Evolutionary conservation across 2,888 invertebrate genomes (phyloP).

Genomic region (Mesorhabditis spiculigera): DNA sequence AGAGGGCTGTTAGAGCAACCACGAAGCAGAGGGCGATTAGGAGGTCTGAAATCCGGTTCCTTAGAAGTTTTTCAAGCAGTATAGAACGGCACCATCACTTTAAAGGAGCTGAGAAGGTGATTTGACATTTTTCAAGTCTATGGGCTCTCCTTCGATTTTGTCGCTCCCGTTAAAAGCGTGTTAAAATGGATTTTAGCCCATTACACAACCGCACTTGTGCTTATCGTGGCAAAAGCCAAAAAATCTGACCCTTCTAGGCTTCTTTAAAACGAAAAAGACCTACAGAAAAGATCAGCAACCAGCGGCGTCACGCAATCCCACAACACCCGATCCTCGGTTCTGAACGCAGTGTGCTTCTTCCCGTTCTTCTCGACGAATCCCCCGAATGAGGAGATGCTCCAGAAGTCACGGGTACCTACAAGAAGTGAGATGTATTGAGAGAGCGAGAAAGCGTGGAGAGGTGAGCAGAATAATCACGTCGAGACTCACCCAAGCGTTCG

Average conservation of each 20-base stretch:
- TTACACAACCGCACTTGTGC: too few species aligned
- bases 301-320: constrained; percentile 46
- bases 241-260: too few species aligned
- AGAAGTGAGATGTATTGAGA: neutral
- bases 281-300: constrained; percentile 43
- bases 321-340: constrained; percentile 33
- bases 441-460: too few species aligned
- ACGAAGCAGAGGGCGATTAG: constrained; percentile 47
- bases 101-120: too few species aligned
- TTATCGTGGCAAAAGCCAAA: too few species aligned
- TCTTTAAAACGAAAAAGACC: neutral
- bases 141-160: too few species aligned
- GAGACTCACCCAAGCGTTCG: constrained; percentile 3
- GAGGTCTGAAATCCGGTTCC: constrained; percentile 20
- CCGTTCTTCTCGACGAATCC: constrained; percentile 31
- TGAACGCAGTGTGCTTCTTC: constrained; percentile 39
- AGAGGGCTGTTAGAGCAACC: constrained; percentile 26
- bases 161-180: too few species aligned
- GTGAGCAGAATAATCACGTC: too few species aligned
- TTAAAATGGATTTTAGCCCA: too few species aligned
- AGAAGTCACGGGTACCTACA: constrained; percentile 40
- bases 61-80: neutral
- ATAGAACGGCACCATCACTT: neutral
- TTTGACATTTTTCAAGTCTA: too few species aligned
- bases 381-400: constrained; percentile 40